Evolutionary conservation across 2,113 vertebrate species (phyloP).

Genomic region (Cottus gobio): DNA sequence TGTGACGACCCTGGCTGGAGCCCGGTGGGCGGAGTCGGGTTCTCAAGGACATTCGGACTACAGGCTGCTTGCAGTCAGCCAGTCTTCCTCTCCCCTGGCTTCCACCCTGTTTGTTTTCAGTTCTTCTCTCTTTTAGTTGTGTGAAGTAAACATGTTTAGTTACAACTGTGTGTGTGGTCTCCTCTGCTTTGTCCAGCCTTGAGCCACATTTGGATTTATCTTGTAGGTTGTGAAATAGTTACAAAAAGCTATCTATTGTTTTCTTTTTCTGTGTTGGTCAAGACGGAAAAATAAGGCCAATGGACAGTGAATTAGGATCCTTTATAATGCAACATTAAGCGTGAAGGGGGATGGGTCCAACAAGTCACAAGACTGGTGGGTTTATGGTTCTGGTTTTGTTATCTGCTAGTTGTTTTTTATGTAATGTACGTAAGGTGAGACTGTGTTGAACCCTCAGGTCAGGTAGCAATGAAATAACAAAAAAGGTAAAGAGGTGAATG

Average conservation of each 20-base stretch:
- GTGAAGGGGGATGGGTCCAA: not conserved
- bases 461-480: too few relatives aligned
- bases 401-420: too few relatives aligned
- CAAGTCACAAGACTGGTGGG: too few relatives aligned
- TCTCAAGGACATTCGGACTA: not conserved
- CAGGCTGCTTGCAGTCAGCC: not conserved
- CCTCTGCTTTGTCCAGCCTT: not conserved
- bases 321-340: not conserved
- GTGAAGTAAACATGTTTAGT: slow-evolving; percentile 13
- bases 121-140: not conserved
- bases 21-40: not conserved
- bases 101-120: slow-evolving; percentile 3
- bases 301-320: not conserved
- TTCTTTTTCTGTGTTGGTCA: not conserved
- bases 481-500: too few relatives aligned
- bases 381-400: not conserved
- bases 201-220: not conserved
- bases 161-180: not conserved
- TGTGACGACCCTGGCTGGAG: not conserved
- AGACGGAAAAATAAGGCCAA: not conserved
- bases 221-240: not conserved
- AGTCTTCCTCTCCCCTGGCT: not conserved
- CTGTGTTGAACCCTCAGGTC: too few relatives aligned
- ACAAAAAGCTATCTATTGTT: not conserved
- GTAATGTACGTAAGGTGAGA: too few relatives aligned